Evolutionary conservation across 2,888 invertebrate species (phyloP).

Genomic region (Alviniconcha strummeri): DNA sequence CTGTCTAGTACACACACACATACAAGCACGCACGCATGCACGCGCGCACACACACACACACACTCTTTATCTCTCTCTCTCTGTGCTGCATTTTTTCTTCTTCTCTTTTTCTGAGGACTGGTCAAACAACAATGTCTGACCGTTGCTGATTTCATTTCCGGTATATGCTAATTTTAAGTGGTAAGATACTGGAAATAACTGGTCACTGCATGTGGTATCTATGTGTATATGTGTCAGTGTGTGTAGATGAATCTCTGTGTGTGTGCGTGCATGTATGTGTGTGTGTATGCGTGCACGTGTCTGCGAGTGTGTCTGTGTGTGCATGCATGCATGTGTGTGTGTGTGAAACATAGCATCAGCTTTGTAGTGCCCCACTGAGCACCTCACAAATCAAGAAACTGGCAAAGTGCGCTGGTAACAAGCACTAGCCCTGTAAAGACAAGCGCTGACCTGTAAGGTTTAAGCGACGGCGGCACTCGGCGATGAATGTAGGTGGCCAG

Average conservation of each 20-base stretch:
- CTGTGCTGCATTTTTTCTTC: neutral
- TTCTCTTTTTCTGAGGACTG: neutral
- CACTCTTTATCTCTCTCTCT: neutral
- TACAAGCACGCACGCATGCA: neutral
- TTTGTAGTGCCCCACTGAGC: no score
- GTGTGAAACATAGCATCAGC: neutral
- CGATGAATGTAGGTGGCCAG: constrained; percentile 93
- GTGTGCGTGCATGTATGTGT: neutral
- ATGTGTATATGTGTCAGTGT: neutral
- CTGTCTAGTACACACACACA: neutral
- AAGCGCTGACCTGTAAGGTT: constrained; percentile 39
- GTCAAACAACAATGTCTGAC: no score
- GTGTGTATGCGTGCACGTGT: neutral
- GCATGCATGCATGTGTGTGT: neutral
- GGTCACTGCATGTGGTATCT: no score
- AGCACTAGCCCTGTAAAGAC: no score
- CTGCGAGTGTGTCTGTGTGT: neutral
- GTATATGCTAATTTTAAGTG: no score
- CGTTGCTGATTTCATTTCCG: no score
- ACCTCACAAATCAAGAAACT: no score
- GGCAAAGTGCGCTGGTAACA: no score
- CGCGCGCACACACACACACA: neutral
- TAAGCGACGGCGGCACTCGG: constrained; percentile 79
- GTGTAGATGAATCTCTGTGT: neutral
- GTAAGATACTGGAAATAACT: no score